Evolutionary conservation across 2,888 invertebrate genomes (phyloP), one percentile per base, ranked within the genome.

Genomic region (Cryptocheilus praepositus): DNA sequence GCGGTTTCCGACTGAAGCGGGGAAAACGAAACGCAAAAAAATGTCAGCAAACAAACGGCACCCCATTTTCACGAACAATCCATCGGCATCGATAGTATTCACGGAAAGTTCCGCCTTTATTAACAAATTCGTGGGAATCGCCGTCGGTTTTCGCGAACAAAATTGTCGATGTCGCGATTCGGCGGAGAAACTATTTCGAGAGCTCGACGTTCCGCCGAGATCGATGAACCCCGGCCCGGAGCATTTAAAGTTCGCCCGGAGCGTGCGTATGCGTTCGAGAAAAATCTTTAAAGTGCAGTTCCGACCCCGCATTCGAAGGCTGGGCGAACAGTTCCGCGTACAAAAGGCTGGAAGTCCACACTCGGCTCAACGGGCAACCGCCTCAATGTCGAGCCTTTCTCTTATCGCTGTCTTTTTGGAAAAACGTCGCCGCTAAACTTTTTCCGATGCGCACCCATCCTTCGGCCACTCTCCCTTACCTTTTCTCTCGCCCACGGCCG

Each of bases 381-480:
- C 36, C 45, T 11, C 54, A 53, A 8, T 19, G 44, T 36, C 36
- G 36, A 7, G 36, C 8, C 49, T 49, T 11, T 18, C 8, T 49
- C 5, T n/a, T 11, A 7, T 36, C 11, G 11, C 13, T 36, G 7
- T 36, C 13, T 36, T 36, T 36, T 36, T n/a, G 22, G 57, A 43
- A 19, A 44, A 25, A 28, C 36, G 21, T 58, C 56, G 21, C 72
- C 59, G 65, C 69, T 64, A 62, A 80, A 79, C 69, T 79, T 77
- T 80, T 81, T 74, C 73, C 74, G 57, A 76, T 80, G 71, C 61
- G 61, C 70, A 61, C 58, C 61, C 63, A 70, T 60, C 70, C 64
- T 45, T 13, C 44, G 56, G 43, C 11, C 56, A 22, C 49, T 16
- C 49, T 49, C 49, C 16, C 49, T 11, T 8, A 3, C 8, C 45